Evolutionary conservation across 2,113 vertebrate species (phyloP).

Genomic region (Lethenteron camtschaticum): DNA sequence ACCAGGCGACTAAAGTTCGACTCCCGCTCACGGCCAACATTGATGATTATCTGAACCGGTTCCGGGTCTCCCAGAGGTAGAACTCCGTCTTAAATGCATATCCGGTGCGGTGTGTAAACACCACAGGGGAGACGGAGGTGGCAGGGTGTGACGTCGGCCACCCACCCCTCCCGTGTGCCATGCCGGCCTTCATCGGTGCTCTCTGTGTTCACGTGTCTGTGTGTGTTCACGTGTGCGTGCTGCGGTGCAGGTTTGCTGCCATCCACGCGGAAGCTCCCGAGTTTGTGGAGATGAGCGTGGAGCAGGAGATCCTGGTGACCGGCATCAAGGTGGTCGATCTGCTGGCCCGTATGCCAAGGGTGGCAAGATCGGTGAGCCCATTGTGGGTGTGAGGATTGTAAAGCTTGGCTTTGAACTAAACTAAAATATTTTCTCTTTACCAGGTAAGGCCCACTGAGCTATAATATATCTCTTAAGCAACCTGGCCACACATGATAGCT

Average conservation of each 20-base stretch:
- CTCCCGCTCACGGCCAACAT: no score
- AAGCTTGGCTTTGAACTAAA: no score
- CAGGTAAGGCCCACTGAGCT: no score
- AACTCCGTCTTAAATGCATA: no score
- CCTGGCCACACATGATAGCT: no score
- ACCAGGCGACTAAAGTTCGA: no score
- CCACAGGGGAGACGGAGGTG: not conserved
- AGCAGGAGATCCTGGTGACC: constrained; percentile 94
- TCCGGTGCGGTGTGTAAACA: no score
- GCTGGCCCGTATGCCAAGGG: constrained; percentile 86
- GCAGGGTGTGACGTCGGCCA: not conserved
- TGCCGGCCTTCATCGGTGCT: not conserved
- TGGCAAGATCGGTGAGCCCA: constrained; percentile 70
- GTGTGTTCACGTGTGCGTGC: not conserved
- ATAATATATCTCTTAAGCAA: no score
- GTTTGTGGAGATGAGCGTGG: constrained; percentile 90
- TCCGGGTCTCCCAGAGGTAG: no score
- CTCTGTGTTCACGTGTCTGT: not conserved
- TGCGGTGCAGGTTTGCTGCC: constrained; percentile 43
- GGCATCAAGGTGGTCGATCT: constrained; percentile 95
- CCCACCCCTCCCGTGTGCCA: not conserved
- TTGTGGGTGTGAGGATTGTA: not conserved
- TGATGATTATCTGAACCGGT: no score
- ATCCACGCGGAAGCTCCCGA: constrained; percentile 94
- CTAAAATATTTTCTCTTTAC: no score